Evolutionary conservation across 2,797 vertebrate genomes (phyloP), one percentile per base, ranked within the genome.

Genomic region (Falco concolor): DNA sequence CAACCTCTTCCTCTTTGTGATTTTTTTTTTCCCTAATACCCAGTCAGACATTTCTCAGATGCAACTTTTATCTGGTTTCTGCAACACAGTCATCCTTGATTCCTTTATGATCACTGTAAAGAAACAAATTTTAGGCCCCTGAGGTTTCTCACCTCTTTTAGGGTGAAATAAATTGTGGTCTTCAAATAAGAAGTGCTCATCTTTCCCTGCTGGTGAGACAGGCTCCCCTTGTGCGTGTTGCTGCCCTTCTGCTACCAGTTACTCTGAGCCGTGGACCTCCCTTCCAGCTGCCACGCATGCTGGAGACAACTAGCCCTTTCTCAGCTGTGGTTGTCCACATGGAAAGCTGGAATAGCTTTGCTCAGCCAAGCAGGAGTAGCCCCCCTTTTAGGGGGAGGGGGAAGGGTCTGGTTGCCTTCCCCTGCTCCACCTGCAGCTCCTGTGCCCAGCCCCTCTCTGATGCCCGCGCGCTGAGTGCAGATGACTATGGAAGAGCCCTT

Each of bases 381-480:
- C 6, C 23, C 7, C 1, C 18, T 56, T 72, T 72, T 56, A 74
- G 16, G 18, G 8, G 32, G n/a, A 80, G 24, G 18, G 69, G 34
- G 42, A 60, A 67, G 49, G 61, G 9, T n/a, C 42, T 64, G 45
- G 8, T 64, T 84, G 61, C 25, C 77, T 91, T 90, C 34, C 64
- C 28, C 83, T 60, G 24, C 20, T 87, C 79, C 47, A 54, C n/a
- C 34, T 63, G 38, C 40, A 49, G 24, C 68, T 85, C 34, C 64
- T 0, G 0, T 40, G 21, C 21, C 30, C 72, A 47, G 25, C 18
- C 28, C 44, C 12, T 27, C 36, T 45, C 38, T 0, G 0, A 7
- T 75, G 57, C 50, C 53, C 3, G 0, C 28, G 25, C 2, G 2
- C 18, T 65, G 64, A 59, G 23, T 24, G 6, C 2, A 8, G 25